phyloP scores from a whole-genome alignment of 1,140 invertebrate genomes.

The Ptiloglossa arizonensis region DNA sequence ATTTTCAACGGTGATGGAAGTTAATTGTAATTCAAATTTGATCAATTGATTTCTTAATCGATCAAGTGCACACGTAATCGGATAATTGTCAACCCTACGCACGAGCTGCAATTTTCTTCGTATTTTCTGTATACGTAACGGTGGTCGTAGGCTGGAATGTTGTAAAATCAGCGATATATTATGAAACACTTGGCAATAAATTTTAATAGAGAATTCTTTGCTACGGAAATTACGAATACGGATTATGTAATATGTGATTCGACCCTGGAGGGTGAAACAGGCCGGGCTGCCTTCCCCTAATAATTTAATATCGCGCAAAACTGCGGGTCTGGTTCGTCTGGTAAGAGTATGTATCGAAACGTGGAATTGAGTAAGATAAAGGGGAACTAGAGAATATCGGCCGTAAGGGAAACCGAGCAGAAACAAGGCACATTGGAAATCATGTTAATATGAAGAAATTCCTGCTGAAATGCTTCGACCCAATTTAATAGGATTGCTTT shows the following conservation, averaged over 20 bases:
- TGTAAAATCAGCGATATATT: not conserved
- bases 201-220: slow-evolving; percentile 42
- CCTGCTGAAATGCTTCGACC: slow-evolving; percentile 28
- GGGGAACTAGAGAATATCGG: slow-evolving; percentile 52
- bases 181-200: not conserved
- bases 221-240: slow-evolving; percentile 50
- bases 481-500: slow-evolving; percentile 24
- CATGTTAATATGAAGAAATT: slow-evolving; percentile 72
- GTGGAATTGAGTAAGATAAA: slow-evolving; percentile 51
- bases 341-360: slow-evolving; percentile 68
- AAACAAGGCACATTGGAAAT: slow-evolving; percentile 66
- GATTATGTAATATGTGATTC: slow-evolving; percentile 74
- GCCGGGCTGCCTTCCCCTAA: slow-evolving; percentile 66
- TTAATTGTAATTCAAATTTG: too few species aligned
- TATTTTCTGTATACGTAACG: too few species aligned
- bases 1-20: too few species aligned
- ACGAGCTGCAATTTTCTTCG: too few species aligned
- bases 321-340: slow-evolving; percentile 67
- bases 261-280: slow-evolving; percentile 62
- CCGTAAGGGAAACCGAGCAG: slow-evolving; percentile 48
- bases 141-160: too few species aligned
- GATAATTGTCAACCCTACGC: too few species aligned
- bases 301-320: slow-evolving; percentile 76
- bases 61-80: too few species aligned
- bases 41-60: too few species aligned